Evolutionary conservation across 2,888 invertebrate genomes (phyloP), one percentile per base, ranked within the genome.

Genomic region (Aphodius sticticus): DNA sequence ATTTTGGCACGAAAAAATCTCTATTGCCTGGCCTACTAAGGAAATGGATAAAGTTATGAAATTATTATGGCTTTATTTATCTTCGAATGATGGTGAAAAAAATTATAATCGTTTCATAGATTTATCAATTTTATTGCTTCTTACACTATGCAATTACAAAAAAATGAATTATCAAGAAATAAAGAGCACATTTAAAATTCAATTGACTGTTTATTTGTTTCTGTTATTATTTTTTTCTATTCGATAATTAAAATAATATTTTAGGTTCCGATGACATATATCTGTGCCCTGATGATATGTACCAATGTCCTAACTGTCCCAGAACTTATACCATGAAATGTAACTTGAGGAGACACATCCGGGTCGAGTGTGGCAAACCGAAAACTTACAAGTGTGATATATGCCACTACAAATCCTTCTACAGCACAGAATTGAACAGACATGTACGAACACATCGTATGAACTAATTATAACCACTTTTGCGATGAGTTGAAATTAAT

Each of bases 351-450:
- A 77, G 70, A 38, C 80, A 80, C 26, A 70, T 76, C 15, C 74
- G 53, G 77, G 74, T 76, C 35, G 80, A 77, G 38, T 80, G 80
- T 26, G 80, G 80, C 38, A 77, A 76, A n/a, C 70, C 69, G 16
- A 38, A 15, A 4, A 6, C 16, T n/a, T 37, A 69, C 38, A 70
- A 14, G 16, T 80, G 80, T 69, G 69, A 36, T 12, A 35, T 15
- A 15, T 79, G 79, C 16, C n/a, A 70, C 2, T 70, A n/a, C 74
- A 74, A 12, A 12, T 74, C 26, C 37, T 74, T 74, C 74, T 74
- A 74, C 74, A 74, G 38, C 9, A 14, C 76, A 4, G 70, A 76
- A 69, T 76, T 79, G 71, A 79, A 79, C 38, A 76, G 76, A 70
- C 79, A 79, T 72, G 7, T 15, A 6, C 6, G 16, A 5, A 78